Percentiles rank a stretch among this genome's conserved stretches.
Evolutionary conservation across 2,888 invertebrate species (phyloP).

Genomic region (Lypha dubia): DNA sequence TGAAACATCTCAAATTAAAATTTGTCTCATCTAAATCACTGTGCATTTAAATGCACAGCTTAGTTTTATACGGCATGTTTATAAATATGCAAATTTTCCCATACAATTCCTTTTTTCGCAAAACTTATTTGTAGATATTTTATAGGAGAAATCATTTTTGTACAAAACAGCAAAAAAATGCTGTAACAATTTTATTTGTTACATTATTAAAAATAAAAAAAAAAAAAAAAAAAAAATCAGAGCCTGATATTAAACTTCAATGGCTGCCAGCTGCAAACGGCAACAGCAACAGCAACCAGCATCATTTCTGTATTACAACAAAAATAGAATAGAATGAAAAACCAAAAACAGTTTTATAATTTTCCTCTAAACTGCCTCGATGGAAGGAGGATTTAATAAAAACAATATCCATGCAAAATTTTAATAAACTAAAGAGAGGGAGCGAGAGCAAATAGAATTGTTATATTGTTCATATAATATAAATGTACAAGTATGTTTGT

Average conservation of each 20-base stretch:
- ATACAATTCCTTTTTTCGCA: constrained; percentile 54
- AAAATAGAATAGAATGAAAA: neutral
- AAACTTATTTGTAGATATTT: constrained; percentile 68
- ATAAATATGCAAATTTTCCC: constrained; percentile 73
- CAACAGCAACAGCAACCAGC: neutral
- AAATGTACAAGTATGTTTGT: neutral
- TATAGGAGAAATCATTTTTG: constrained; percentile 42
- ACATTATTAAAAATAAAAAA: constrained; percentile 47
- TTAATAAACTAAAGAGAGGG: constrained; percentile 1
- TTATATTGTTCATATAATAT: neutral
- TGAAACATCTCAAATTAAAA: neutral
- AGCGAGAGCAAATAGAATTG: too few species aligned
- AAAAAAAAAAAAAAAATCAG: constrained; percentile 55
- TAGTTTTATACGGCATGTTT: constrained; percentile 56
- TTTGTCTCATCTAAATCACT: constrained; percentile 3
- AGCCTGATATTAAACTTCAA: constrained; percentile 61
- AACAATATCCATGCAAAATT: constrained; percentile 35
- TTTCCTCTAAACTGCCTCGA: constrained; percentile 23
- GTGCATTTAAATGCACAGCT: constrained; percentile 20
- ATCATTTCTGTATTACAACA: neutral
- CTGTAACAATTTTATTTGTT: constrained; percentile 61
- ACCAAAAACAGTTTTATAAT: constrained; percentile 34
- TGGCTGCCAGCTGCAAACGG: constrained; percentile 9
- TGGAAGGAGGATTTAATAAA: constrained; percentile 31
- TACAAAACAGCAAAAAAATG: constrained; percentile 28